Conservation (phyloP, 2,888 invertebrate species). For the Trissolcus japonicus region DNA sequence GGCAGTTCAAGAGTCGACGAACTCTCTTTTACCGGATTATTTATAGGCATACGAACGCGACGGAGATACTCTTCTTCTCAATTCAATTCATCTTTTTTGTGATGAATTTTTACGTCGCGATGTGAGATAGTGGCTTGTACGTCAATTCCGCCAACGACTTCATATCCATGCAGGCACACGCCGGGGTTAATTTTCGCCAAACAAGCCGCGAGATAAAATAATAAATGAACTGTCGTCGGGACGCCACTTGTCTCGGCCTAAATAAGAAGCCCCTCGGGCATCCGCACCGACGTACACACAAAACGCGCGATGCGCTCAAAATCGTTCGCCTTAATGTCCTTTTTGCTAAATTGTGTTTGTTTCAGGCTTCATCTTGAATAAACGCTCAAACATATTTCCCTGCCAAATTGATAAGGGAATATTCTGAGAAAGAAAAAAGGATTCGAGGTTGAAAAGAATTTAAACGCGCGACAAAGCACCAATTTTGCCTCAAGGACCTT, state of each 20-base stretch:
- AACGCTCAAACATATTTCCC: constrained; percentile 35
- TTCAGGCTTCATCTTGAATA: constrained; percentile 11
- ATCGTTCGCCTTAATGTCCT: constrained; percentile 17
- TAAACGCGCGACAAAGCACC: constrained; percentile 60
- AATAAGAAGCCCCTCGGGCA: constrained; percentile 14
- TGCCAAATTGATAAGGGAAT: constrained; percentile 43
- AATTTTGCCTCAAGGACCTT: constrained; percentile 72
- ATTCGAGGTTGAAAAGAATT: constrained; percentile 55
- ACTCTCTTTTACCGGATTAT: constrained; percentile 30
- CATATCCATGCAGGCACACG: constrained; percentile 2
- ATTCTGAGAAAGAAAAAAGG: constrained; percentile 49
- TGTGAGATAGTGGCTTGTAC: too few relatives aligned
- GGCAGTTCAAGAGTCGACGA: constrained; percentile 27
- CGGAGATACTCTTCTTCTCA: constrained; percentile 1
- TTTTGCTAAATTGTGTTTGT: constrained; percentile 19
- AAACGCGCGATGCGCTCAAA: constrained; percentile 7
- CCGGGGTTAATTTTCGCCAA: constrained; percentile 20
- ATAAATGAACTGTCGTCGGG: constrained; percentile 19
- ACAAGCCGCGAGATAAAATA: constrained; percentile 19
- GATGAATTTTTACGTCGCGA: not conserved
- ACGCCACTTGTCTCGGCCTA: constrained; percentile 4
- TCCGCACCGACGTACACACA: not conserved
- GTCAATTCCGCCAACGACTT: not conserved
- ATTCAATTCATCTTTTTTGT: constrained; percentile 15
- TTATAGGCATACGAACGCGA: not conserved